A percentile compares a stretch with the other conserved stretches of the same genome.
Evolutionary conservation across 2,113 vertebrate species (phyloP).

Genomic region (Numida meleagris): DNA sequence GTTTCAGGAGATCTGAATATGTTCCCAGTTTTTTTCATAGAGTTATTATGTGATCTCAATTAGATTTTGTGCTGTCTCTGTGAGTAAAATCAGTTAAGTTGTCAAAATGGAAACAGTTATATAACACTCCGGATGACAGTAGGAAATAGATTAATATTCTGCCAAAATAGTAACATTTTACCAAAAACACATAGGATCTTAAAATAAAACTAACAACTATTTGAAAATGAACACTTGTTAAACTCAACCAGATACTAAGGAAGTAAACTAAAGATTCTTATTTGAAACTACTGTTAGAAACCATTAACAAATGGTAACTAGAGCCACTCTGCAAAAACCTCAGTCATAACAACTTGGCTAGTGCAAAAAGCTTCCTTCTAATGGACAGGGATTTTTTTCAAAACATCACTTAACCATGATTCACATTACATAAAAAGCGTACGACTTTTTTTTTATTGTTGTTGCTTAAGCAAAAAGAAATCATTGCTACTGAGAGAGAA

Average conservation of each 20-base stretch:
- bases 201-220: conserved; percentile 38
- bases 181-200: neutral
- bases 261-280: neutral
- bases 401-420: conserved; percentile 48
- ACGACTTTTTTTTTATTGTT: neutral
- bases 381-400: conserved; percentile 5
- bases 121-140: neutral
- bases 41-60: neutral
- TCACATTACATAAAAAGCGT: conserved; percentile 41
- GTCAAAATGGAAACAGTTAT: neutral
- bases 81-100: neutral
- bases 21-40: neutral
- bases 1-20: neutral
- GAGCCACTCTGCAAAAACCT: neutral
- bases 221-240: conserved; percentile 40
- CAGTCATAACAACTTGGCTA: neutral
- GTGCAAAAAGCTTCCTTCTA: conserved; percentile 59
- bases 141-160: conserved; percentile 8
- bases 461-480: conserved; percentile 6
- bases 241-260: neutral
- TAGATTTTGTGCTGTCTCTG: neutral
- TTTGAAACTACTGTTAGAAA: neutral
- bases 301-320: neutral
- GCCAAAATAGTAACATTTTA: conserved; percentile 23
- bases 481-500: neutral